Evolutionary conservation across 2,888 invertebrate species (phyloP).

Genomic region (Acrobasis suavella): DNA sequence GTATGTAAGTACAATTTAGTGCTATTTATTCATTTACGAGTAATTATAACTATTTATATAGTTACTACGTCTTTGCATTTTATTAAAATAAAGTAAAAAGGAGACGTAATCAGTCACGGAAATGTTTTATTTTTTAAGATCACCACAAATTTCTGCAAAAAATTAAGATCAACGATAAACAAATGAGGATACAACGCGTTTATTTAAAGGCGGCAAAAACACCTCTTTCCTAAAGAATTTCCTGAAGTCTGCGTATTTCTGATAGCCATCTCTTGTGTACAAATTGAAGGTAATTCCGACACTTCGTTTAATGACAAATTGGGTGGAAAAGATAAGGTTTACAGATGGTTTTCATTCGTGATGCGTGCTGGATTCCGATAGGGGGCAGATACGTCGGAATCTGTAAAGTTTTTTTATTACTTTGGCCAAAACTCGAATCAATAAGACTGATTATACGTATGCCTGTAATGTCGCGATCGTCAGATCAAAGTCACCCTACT

Average conservation of each 20-base stretch:
- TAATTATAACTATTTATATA: not conserved
- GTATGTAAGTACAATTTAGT: no score
- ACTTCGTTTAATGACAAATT: constrained; percentile 4
- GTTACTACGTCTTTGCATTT: not conserved
- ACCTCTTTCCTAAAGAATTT: constrained; percentile 3
- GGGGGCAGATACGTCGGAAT: not conserved
- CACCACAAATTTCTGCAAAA: constrained; percentile 5
- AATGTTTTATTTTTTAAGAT: not conserved
- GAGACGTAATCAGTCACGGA: not conserved
- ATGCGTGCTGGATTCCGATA: not conserved
- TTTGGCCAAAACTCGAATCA: no score
- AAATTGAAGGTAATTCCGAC: constrained; percentile 14
- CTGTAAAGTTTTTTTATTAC: no score
- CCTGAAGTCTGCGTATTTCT: constrained; percentile 4
- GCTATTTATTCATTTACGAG: no score
- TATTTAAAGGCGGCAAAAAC: constrained; percentile 10
- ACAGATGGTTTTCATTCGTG: not conserved
- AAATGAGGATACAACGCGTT: constrained; percentile 16
- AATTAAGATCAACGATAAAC: constrained; percentile 16
- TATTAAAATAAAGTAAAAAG: not conserved
- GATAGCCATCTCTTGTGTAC: constrained; percentile 14
- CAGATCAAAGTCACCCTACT: no score
- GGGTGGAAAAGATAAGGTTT: not conserved
- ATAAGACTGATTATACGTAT: no score
- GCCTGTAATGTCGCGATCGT: no score